phyloP scores from a whole-genome alignment of 2,888 invertebrate species.

The Neoaliturus tenellus region DNA sequence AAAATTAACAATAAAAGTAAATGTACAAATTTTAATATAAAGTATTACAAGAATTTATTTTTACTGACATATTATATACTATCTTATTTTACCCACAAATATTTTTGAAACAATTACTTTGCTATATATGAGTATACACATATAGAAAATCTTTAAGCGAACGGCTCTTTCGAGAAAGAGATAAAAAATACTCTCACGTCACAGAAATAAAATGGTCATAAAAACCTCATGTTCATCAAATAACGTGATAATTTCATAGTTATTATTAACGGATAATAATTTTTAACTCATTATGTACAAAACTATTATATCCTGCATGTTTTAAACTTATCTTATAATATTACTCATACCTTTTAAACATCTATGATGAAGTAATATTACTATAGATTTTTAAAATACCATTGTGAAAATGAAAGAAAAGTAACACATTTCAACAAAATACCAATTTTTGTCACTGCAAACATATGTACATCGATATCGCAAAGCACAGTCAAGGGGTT shows the following conservation, averaged over 20 bases:
- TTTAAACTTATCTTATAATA: background rate
- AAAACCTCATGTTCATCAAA: background rate
- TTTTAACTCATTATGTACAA: background rate
- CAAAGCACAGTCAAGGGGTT: constrained; percentile 45
- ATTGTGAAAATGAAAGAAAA: background rate
- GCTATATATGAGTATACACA: constrained; percentile 20
- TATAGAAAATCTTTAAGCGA: constrained; percentile 24
- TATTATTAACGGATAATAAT: background rate
- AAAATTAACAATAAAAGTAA: background rate
- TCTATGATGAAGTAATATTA: background rate
- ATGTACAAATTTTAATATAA: background rate
- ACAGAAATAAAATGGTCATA: background rate
- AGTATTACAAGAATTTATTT: background rate
- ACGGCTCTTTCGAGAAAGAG: background rate
- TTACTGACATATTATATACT: constrained; percentile 7
- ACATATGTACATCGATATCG: constrained; percentile 44
- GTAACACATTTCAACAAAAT: constrained; percentile 25
- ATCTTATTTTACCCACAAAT: constrained; percentile 32
- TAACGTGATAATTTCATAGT: background rate
- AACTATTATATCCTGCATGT: background rate
- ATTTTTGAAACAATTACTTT: constrained; percentile 26
- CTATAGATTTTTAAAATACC: background rate
- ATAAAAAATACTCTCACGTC: constrained; percentile 5
- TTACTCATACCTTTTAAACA: constrained; percentile 6
- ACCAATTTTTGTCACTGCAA: constrained; percentile 42